Conservation (phyloP, 2,888 invertebrate species). For the Drosophila vallismaia region DNA sequence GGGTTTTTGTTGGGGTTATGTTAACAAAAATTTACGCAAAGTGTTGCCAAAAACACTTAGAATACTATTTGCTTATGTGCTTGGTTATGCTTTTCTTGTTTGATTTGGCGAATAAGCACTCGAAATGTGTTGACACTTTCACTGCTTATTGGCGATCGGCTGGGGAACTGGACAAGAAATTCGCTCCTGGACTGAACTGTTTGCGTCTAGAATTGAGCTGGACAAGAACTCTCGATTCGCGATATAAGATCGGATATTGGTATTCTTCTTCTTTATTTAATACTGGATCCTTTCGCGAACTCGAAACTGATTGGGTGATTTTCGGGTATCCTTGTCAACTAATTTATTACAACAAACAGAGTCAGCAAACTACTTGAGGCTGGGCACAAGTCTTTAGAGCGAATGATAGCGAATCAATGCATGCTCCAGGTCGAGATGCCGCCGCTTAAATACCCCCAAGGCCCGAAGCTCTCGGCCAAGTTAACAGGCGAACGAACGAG, state of each 20-base stretch:
- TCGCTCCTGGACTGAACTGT: constrained; percentile 65
- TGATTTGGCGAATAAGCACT: constrained; percentile 77
- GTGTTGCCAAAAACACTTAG: constrained; percentile 69
- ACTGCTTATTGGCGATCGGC: constrained; percentile 79
- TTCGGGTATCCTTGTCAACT: constrained; percentile 74
- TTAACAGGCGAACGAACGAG: constrained; percentile 48
- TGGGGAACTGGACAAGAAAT: constrained; percentile 29
- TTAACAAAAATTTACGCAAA: constrained; percentile 77
- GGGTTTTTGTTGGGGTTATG: constrained; percentile 54
- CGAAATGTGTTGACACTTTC: constrained; percentile 79
- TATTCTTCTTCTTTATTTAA: not conserved
- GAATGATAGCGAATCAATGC: constrained; percentile 89
- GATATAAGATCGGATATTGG: constrained; percentile 22
- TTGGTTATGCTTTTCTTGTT: constrained; percentile 42
- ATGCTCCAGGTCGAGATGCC: constrained; percentile 87
- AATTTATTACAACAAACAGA: constrained; percentile 83
- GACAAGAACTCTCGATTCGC: constrained; percentile 63
- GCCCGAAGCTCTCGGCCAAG: constrained; percentile 26
- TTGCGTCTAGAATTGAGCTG: constrained; percentile 80
- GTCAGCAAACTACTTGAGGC: constrained; percentile 81
- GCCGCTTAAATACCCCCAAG: constrained; percentile 87
- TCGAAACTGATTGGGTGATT: constrained; percentile 57
- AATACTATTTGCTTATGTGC: constrained; percentile 70
- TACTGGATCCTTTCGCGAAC: constrained; percentile 54
- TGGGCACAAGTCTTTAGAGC: constrained; percentile 86